Evolutionary conservation across 2,888 invertebrate species (phyloP), one percentile per base, ranked within the genome.

Genomic region (Drosophila tripunctata): DNA sequence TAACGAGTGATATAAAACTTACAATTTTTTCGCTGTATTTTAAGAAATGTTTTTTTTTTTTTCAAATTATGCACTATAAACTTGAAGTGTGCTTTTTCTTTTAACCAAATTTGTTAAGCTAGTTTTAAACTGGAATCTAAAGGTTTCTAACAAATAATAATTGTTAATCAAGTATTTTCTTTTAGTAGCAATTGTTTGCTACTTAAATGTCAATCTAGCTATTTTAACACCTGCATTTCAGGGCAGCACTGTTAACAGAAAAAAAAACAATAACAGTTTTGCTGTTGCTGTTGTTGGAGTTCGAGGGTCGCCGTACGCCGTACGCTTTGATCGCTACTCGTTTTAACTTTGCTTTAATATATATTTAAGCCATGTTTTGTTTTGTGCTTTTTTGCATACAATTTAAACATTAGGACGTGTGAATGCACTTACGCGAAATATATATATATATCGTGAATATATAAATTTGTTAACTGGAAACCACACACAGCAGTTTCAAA

Each of bases 251-350:
- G 27, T 27, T 27, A 27, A 27, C 27, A 27, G 10, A 27, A 27
- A 10, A n/a, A n/a, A n/a, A n/a, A 80, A 77, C 69, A 86, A 71
- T 61, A 75, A 70, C n/a, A n/a, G 0, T 10, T 1, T 27, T 21
- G 21, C 10, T 27, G 27, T 10, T 27, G 22, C 7, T 22, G 74
- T 69, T 67, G 67, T 51, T 71, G 50, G 38, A 43, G 30, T 15
- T 17, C 51, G 78, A 67, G 78, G 75, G 78, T 78, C 78, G 63
- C 57, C 56, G 41, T 30, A 38, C 78, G 63, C 57, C 56, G 41
- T 30, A 38, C 44, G 45, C 33, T 17, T 48, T 2, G 33, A 41
- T 43, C 33, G 50, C 31, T 50, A 61, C 56, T 52, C 30, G 43
- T 48, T 64, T 58, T 35, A 30, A 38, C 21, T 36, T 54, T 55